phyloP scores from a whole-genome alignment of 2,113 vertebrate species.

The Motacilla tschutschensis region DNA sequence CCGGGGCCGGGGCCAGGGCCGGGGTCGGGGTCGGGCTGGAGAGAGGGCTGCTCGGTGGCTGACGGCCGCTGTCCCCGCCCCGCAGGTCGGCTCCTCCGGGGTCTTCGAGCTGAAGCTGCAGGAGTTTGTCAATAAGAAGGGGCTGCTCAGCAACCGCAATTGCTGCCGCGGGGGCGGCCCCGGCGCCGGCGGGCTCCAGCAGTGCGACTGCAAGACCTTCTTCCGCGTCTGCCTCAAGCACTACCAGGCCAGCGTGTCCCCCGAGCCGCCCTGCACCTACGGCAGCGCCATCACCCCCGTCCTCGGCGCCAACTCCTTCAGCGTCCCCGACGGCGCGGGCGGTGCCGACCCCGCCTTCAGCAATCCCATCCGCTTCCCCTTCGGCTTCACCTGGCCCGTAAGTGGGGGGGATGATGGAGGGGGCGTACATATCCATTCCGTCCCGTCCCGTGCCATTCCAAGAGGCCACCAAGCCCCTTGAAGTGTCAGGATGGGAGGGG shows the following conservation, averaged over 20 bases:
- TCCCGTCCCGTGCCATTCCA: neutral
- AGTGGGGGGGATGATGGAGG: constrained; percentile 57
- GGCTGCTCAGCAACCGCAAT: constrained; percentile 85
- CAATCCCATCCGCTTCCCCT: constrained; percentile 91
- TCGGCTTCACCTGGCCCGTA: constrained; percentile 98
- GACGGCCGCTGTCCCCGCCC: constrained; percentile 8
- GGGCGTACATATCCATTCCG: neutral
- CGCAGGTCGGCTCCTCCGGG: constrained; percentile 87
- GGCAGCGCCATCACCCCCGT: constrained; percentile 93
- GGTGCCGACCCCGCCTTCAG: constrained; percentile 83
- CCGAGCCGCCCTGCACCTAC: constrained; percentile 96
- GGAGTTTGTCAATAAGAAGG: constrained; percentile 97
- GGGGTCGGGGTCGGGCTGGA: neutral
- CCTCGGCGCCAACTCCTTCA: constrained; percentile 94
- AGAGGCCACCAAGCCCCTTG: neutral
- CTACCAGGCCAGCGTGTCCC: constrained; percentile 94
- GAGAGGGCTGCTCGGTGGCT: neutral
- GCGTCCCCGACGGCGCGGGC: constrained; percentile 84
- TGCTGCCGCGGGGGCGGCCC: constrained; percentile 85
- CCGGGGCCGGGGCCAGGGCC: neutral
- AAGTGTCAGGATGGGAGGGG: neutral
- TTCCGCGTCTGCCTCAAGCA: constrained; percentile 97
- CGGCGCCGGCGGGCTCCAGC: constrained; percentile 76
- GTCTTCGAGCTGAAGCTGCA: constrained; percentile 97
- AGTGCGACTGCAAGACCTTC: constrained; percentile 96